Evolutionary conservation across 2,113 vertebrate genomes (phyloP).

Genomic region (Callorhinus ursinus): DNA sequence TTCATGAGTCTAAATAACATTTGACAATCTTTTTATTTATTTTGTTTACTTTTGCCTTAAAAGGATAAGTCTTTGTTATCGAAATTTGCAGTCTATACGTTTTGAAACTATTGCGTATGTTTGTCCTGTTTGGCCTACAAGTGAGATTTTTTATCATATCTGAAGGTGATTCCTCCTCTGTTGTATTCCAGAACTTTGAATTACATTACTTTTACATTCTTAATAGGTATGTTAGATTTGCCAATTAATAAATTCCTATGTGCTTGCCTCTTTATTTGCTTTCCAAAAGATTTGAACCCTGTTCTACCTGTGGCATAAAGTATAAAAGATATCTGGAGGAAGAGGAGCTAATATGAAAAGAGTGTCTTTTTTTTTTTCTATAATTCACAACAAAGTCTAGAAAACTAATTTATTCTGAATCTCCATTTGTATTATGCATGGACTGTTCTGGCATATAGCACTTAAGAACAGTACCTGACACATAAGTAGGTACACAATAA

Average conservation of each 20-base stretch:
- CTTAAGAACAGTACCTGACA: not conserved
- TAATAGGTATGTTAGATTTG: not conserved
- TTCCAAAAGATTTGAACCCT: not conserved
- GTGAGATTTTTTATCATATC: not conserved
- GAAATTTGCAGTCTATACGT: not conserved
- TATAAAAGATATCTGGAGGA: not conserved
- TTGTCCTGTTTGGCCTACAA: not conserved
- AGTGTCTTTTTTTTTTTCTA: not conserved
- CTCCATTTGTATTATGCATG: not conserved
- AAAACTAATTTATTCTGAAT: conserved; percentile 15
- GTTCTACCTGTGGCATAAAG: not conserved
- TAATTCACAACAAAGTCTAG: not conserved
- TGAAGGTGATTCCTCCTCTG: not conserved
- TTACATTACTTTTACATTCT: not conserved
- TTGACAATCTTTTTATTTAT: not conserved
- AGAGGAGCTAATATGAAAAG: not conserved
- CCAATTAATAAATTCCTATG: not conserved
- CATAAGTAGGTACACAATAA: not conserved
- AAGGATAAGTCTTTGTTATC: not conserved
- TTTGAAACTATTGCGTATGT: not conserved
- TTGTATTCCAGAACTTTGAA: not conserved
- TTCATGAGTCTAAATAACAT: not conserved
- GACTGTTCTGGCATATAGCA: not conserved
- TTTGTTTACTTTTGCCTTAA: not conserved
- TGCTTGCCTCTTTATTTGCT: not conserved